Evolutionary conservation across 2,888 invertebrate species (phyloP).

Genomic region (Pyrrhia umbra): DNA sequence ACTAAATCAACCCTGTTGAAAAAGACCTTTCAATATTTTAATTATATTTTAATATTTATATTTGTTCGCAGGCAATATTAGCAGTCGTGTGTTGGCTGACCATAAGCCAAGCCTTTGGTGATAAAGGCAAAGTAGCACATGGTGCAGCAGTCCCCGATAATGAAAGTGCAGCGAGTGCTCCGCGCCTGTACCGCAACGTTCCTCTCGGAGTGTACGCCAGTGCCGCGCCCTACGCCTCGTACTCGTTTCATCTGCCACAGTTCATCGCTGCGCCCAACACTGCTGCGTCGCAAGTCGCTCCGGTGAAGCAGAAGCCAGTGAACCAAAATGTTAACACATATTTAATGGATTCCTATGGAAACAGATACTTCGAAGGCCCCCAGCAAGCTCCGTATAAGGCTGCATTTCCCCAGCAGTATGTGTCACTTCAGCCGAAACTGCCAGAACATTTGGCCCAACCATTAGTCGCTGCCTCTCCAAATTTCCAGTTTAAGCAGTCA

Average conservation of each 20-base stretch:
- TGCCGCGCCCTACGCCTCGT: slow-evolving; percentile 79
- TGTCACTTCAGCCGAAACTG: slow-evolving; percentile 79
- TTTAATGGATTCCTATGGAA: slow-evolving; percentile 86
- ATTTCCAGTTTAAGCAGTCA: slow-evolving; percentile 73
- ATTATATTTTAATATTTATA: slow-evolving; percentile 43
- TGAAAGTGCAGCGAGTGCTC: slow-evolving; percentile 78
- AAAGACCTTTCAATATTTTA: not conserved
- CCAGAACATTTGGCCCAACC: slow-evolving; percentile 85
- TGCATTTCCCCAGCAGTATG: slow-evolving; percentile 81
- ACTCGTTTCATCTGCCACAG: slow-evolving; percentile 78
- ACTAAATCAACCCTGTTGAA: slow-evolving; percentile 7
- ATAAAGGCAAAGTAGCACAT: slow-evolving; percentile 63
- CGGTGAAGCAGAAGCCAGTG: slow-evolving; percentile 74
- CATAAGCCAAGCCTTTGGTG: slow-evolving; percentile 68
- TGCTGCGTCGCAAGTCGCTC: slow-evolving; percentile 71
- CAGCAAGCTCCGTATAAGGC: slow-evolving; percentile 77
- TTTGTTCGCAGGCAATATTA: slow-evolving; percentile 77
- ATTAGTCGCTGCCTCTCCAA: slow-evolving; percentile 75
- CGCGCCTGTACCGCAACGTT: slow-evolving; percentile 78
- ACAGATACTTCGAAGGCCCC: slow-evolving; percentile 78
- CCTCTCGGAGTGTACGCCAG: slow-evolving; percentile 82
- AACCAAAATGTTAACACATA: slow-evolving; percentile 75
- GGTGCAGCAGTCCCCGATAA: slow-evolving; percentile 72
- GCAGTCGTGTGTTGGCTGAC: slow-evolving; percentile 77
- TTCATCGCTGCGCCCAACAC: slow-evolving; percentile 70